Evolutionary conservation across 2,797 vertebrate genomes (phyloP).

Genomic region (Sarcoramphus papa): DNA sequence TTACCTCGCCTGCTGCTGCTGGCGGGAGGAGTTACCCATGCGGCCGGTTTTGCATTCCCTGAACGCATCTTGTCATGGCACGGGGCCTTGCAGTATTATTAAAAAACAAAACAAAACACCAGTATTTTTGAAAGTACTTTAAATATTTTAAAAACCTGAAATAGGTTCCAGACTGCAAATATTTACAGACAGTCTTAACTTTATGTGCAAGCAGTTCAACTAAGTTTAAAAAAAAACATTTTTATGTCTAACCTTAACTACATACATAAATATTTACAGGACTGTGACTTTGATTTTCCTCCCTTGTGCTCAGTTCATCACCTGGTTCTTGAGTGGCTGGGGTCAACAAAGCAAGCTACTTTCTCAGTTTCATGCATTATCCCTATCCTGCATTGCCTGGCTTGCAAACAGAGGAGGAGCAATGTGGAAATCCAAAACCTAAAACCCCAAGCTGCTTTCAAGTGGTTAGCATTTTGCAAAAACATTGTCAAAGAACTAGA

Average conservation of each 20-base stretch:
- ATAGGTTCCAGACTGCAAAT: background rate
- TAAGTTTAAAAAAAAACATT: background rate
- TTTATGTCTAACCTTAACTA: background rate
- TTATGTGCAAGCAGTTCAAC: background rate
- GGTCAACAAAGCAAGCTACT: background rate
- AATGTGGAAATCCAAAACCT: background rate
- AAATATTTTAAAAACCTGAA: constrained; percentile 1
- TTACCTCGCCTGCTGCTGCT: background rate
- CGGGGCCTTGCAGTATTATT: background rate
- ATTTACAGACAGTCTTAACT: background rate
- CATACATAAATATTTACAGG: constrained; percentile 9
- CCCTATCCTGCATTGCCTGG: background rate
- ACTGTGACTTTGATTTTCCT: background rate
- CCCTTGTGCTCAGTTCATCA: background rate
- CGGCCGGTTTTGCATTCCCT: background rate
- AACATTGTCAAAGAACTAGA: background rate
- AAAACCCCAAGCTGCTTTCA: constrained; percentile 19
- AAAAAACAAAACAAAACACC: background rate
- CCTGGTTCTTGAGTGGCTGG: background rate
- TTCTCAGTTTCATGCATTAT: background rate
- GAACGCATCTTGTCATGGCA: background rate
- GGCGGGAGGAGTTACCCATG: background rate
- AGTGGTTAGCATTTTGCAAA: background rate
- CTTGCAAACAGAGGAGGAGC: background rate
- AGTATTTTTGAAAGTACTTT: background rate